Percentiles rank a stretch among this genome's conserved stretches.
Evolutionary conservation across 2,113 vertebrate species (phyloP).

Genomic region (Mastomys natalensis): DNA sequence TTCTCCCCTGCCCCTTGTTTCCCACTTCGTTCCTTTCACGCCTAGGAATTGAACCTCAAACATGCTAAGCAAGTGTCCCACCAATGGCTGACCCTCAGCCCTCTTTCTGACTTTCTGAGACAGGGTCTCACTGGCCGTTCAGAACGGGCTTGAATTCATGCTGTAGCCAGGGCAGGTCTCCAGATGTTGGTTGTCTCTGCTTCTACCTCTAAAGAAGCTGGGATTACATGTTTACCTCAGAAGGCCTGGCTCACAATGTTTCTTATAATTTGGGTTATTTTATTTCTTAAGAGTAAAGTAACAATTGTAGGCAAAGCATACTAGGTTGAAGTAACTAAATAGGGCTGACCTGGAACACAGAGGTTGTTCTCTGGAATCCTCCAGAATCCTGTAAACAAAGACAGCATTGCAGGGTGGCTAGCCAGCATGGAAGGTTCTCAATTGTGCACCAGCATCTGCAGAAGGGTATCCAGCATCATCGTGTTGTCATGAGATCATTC

Average conservation of each 20-base stretch:
- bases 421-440: accelerated
- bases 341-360: neutral
- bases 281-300: neutral
- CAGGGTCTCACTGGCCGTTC: neutral
- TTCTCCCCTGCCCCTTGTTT: neutral
- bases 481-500: neutral
- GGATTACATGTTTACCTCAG: too few species aligned
- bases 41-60: neutral
- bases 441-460: neutral
- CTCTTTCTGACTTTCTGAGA: neutral
- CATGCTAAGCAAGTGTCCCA: neutral
- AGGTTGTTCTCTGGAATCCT: neutral
- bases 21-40: neutral
- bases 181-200: neutral
- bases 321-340: neutral
- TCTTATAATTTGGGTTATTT: neutral
- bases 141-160: too few species aligned
- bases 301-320: neutral
- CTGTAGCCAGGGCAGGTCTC: neutral
- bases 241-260: neutral
- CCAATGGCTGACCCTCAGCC: neutral
- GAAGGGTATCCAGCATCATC: neutral
- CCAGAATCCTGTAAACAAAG: neutral
- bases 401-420: neutral
- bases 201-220: neutral